Base-by-base conservation (phyloP, 1,140 invertebrate species). In the Hycleus phaleratus region DNA sequence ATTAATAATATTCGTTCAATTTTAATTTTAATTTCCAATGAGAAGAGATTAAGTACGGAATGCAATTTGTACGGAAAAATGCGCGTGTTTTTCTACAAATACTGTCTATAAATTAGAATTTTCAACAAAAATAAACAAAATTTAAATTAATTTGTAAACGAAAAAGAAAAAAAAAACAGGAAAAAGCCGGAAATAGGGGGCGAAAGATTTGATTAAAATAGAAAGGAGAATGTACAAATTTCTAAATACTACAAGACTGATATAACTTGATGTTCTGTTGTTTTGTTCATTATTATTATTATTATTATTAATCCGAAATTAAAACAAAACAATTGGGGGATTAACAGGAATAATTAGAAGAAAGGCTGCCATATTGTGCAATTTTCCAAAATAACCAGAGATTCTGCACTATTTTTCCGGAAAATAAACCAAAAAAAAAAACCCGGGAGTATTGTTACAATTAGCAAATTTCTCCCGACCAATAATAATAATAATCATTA, bases 1-100 rank as follows among this genome's bases (percentile, higher is more conserved):
- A 18, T 18, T 18, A 18, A 18, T 18, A 18, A 18, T 18, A 18
- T 18, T 18, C 18, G 18, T 18, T 18, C 18, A 18, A 18, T 18
- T 18, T 18, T 18, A 18, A 12, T 12, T 12, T 12, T 12, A 0
- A 12, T 12, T 18, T 18, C 18, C 18, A 18, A 18, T 18, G 18
- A 18, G 18, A 18, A 18, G 18, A 59, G 54, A 56, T 56, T 51
- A 58, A 39, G 43, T 59, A 52, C 63, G 63, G 61, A 67, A 67
- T 67, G 65, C 63, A 50, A 60, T 61, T 64, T 60, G 65, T 67
- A 66, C 61, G 43, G 62, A 62, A 54, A 61, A 58, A 64, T 62
- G 60, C 60, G 52, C 57, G 62, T 59, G 51, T 42, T n/a, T 42
- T 42, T 4, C 10, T 42, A 42, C 40, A 42, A 42, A 42, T 42